phyloP scores from a whole-genome alignment of 2,113 vertebrate genomes.

The Thamnophis sirtalis region DNA sequence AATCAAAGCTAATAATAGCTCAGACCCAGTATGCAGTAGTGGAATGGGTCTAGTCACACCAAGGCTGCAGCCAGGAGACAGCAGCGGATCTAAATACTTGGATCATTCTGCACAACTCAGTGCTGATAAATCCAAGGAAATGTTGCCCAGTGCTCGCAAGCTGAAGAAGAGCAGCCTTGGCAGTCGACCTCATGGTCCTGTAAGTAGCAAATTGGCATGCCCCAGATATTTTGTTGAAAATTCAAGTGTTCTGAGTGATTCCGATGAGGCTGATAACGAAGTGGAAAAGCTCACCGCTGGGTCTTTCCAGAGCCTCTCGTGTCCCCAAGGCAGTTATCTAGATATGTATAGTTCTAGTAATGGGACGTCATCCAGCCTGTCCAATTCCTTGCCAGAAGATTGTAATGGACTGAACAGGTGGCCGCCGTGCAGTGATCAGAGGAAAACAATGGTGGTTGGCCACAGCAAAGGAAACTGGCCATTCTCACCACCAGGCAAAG shows the following conservation, averaged over 20 bases:
- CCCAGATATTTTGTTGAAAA: conserved; percentile 61
- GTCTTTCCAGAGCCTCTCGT: conserved; percentile 75
- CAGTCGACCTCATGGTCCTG: conserved; percentile 15
- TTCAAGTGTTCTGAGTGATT: conserved; percentile 77
- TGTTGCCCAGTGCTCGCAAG: not conserved
- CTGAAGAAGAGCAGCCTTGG: conserved; percentile 19
- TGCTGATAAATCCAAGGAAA: conserved; percentile 58
- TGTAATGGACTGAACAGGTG: conserved; percentile 72
- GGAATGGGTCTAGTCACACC: conserved; percentile 70
- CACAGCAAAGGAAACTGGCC: conserved; percentile 35
- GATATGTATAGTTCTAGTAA: conserved; percentile 85
- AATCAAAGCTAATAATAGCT: conserved; percentile 84
- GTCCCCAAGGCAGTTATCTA: conserved; percentile 68
- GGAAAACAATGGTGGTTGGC: conserved; percentile 48
- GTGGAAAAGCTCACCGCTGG: conserved; percentile 79
- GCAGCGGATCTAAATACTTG: conserved; percentile 68
- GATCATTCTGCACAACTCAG: conserved; percentile 59
- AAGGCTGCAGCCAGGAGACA: conserved; percentile 68
- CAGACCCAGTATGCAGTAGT: conserved; percentile 62
- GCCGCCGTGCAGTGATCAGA: conserved; percentile 73
- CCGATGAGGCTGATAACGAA: conserved; percentile 81
- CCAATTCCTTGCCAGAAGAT: conserved; percentile 78
- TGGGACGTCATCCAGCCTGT: conserved; percentile 72
- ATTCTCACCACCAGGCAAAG: conserved; percentile 8
- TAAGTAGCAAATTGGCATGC: conserved; percentile 28